These are phyloP conservation scores for Syngnathoides biaculeatus DNA, from an alignment of 2,113 vertebrate species.

Conservation along the genomic window DNA sequence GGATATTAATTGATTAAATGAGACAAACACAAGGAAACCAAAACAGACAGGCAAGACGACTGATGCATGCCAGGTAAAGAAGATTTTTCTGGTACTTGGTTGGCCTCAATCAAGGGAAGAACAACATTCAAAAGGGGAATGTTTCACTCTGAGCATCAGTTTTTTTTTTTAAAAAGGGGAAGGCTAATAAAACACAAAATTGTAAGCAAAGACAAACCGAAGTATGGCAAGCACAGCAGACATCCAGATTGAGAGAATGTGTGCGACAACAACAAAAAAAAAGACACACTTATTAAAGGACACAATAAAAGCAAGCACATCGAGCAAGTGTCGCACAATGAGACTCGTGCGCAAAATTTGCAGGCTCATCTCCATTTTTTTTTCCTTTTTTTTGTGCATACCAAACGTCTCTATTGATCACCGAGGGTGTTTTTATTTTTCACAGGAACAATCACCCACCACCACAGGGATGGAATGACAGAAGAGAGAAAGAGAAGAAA, in stretches of 20 bases:
- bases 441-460: constrained; percentile 82
- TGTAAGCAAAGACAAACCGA: constrained; percentile 76
- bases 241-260: constrained; percentile 78
- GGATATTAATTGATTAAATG: constrained; percentile 46
- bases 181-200: constrained; percentile 67
- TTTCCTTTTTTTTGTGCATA: constrained; percentile 80
- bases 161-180: constrained; percentile 56
- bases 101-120: constrained; percentile 26
- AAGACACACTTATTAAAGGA: constrained; percentile 53
- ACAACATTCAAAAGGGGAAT: constrained; percentile 29
- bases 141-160: constrained; percentile 59
- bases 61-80: constrained; percentile 66
- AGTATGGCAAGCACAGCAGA: constrained; percentile 70
- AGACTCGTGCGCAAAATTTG: constrained; percentile 28
- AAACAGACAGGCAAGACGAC: constrained; percentile 68
- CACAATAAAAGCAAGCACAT: constrained; percentile 49
- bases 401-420: constrained; percentile 87
- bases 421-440: constrained; percentile 73
- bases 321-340: constrained; percentile 41
- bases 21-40: constrained; percentile 58
- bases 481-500: constrained; percentile 70
- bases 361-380: constrained; percentile 65
- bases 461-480: constrained; percentile 81
- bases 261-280: constrained; percentile 42
- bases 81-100: constrained; percentile 28